Evolutionary conservation across 2,888 invertebrate genomes (phyloP).

Genomic region (Cerceris ruficornis): DNA sequence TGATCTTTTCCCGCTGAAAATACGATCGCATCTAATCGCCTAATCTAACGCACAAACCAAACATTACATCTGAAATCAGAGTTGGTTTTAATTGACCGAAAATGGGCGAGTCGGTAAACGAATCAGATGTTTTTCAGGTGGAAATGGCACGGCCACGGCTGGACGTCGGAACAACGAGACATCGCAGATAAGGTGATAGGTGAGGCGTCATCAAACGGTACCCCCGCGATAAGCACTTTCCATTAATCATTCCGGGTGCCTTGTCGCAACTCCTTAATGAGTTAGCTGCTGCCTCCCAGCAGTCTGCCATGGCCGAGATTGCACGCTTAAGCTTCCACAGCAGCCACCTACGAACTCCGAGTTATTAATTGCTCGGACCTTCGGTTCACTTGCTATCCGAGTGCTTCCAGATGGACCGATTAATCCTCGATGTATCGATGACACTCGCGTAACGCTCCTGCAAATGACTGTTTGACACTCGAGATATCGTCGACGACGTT

Average conservation of each 20-base stretch:
- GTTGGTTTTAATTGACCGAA: too few species aligned
- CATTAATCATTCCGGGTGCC: conserved; percentile 46
- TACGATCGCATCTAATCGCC: too few species aligned
- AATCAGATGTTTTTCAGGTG: too few species aligned
- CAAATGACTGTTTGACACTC: too few species aligned
- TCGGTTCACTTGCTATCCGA: background rate
- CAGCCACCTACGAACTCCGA: conserved; percentile 29
- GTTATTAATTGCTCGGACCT: conserved; percentile 43
- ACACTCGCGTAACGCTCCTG: background rate
- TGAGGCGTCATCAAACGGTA: conserved; percentile 2
- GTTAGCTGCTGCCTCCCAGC: conserved; percentile 9
- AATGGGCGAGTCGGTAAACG: too few species aligned
- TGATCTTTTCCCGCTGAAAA: too few species aligned
- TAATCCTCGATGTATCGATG: background rate
- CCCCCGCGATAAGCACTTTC: conserved; percentile 22
- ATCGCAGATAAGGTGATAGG: background rate
- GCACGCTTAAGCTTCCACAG: conserved; percentile 24
- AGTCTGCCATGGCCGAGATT: conserved; percentile 24
- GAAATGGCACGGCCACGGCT: background rate
- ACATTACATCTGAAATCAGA: too few species aligned
- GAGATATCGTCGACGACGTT: too few species aligned
- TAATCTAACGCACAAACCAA: too few species aligned
- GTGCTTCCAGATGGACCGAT: background rate
- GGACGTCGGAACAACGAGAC: background rate
- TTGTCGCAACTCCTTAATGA: conserved; percentile 20